Evolutionary conservation across 1,140 invertebrate genomes (phyloP), one percentile per base, ranked within the genome.

Genomic region (Drosophila gunungcola): DNA sequence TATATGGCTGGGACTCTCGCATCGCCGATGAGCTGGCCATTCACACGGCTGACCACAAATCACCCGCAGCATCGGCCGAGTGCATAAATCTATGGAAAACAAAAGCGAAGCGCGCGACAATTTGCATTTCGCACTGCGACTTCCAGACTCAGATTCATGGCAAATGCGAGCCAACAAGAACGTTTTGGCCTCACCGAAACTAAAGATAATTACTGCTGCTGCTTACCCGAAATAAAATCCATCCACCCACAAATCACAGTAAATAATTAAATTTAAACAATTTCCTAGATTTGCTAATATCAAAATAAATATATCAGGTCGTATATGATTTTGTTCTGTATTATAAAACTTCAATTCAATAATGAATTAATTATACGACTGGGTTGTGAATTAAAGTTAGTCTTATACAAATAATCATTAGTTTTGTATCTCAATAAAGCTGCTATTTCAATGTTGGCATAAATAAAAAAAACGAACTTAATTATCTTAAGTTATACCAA

Each of bases 1-100:
- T 77, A 77, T 77, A 76, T 54, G 34, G 10, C n/a, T 16, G 32
- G 21, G 16, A 36, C n/a, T 11, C 13, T 12, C 11, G 21, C 1
- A 46, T 13, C 29, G 3, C 27, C 21, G 43, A 56, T 48, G 51
- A 45, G 34, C 41, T 48, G 70, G 48, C 49, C 42, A 69, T 56
- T 48, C 52, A 38, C 52, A 75, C 42, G 56, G 58, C 25, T 29
- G 27, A 43, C 55, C 73, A 76, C 73, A 75, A 74, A 74, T 74
- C 68, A 73, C 39, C 12, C 55, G 29, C 34, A 32, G 41, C 49
- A 36, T 21, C 64, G 36, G 21, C 42, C 32, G 42, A 70, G 68
- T 75, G 73, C 73, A 77, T 77, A 77, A 77, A 77, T 77, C 74
- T 77, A 38, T 32, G 36, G 34, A 10, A n/a, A 61, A 76, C 73